Evolutionary conservation across 2,888 invertebrate species (phyloP).

Genomic region (Watsonalla cultraria): DNA sequence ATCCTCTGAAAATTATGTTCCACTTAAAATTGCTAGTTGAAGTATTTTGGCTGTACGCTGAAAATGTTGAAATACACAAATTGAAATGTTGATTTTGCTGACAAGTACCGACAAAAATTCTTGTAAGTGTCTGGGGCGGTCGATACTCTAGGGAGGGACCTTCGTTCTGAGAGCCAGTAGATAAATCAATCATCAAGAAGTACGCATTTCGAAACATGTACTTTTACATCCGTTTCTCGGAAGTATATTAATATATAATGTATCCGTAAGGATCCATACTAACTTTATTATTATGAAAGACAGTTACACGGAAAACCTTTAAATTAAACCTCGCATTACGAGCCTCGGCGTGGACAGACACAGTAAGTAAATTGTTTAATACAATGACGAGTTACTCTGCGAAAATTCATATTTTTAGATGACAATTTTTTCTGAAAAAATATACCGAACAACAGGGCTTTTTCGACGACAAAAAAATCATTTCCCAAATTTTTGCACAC

Average conservation of each 20-base stretch:
- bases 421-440: no score
- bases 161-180: neutral
- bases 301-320: no score
- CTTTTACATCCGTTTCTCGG: neutral
- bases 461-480: no score
- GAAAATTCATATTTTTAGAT: no score
- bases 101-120: neutral
- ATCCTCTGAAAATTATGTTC: neutral
- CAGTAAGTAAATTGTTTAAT: no score
- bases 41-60: neutral
- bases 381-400: no score
- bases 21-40: neutral
- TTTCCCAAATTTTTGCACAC: no score
- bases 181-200: neutral
- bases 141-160: neutral
- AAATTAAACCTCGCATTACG: no score
- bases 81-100: neutral
- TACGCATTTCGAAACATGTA: neutral
- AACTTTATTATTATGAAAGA: no score
- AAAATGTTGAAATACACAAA: neutral
- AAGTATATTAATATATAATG: neutral
- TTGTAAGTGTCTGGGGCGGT: neutral
- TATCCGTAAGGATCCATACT: no score
- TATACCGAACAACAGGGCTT: no score
- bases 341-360: no score